Percentiles rank a stretch among this genome's conserved stretches.
Evolutionary conservation across 2,113 vertebrate species (phyloP).

Genomic region (Cercopithecus mona): DNA sequence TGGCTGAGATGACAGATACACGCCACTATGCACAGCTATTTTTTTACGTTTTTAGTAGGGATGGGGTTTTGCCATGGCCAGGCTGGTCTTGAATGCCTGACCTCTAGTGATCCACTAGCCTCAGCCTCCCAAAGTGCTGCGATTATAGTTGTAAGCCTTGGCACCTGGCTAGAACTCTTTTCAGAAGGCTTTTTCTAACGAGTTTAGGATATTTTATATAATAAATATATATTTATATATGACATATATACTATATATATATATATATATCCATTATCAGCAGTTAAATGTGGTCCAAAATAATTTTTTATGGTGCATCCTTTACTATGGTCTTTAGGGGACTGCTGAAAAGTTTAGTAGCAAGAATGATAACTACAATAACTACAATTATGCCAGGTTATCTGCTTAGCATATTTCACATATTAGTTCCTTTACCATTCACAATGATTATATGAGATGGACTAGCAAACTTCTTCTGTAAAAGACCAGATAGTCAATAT

Average conservation of each 20-base stretch:
- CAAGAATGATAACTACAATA: neutral
- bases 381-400: neutral
- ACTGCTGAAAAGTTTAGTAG: neutral
- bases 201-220: neutral
- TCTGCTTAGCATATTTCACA: neutral
- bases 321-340: neutral
- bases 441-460: neutral
- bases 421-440: neutral
- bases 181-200: constrained; percentile 22
- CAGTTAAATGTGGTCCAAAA: neutral
- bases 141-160: too few relatives aligned
- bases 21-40: too few relatives aligned
- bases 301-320: neutral
- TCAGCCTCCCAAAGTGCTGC: too few relatives aligned
- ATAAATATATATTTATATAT: neutral
- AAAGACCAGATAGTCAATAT: neutral
- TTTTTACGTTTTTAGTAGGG: too few relatives aligned
- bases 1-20: too few relatives aligned
- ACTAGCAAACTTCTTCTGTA: neutral
- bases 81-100: too few relatives aligned
- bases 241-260: too few relatives aligned
- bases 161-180: neutral
- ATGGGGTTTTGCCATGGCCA: too few relatives aligned
- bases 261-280: neutral
- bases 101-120: too few relatives aligned